Evolutionary conservation across 2,797 vertebrate genomes (phyloP), one percentile per base, ranked within the genome.

Genomic region (Acrossocheilus fasciatus): DNA sequence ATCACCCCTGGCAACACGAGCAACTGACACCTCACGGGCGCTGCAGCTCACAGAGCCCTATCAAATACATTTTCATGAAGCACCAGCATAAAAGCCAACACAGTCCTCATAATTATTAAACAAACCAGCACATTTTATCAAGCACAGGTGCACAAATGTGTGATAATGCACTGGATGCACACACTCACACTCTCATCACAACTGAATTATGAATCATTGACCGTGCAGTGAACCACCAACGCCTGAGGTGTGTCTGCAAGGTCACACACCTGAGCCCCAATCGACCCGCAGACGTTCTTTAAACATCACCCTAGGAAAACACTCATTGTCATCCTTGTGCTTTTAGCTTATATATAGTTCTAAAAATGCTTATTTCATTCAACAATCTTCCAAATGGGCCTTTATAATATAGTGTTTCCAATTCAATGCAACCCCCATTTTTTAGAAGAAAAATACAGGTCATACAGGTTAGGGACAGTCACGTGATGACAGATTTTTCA

Each of bases 191-290:
- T 79, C 10, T 34, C 76, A 23, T 80, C 26, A 59, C 4, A 11
- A 62, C 64, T 89, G 2, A 87, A 89, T 84, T 77, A 87, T 89
- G 69, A 89, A 89, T 89, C 30, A 2, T 4, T 87, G 88, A 45
- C 84, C 43, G 6, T 52, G 54, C 12, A 41, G 23, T 87, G 88
- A 89, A 86, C 86, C 36, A 0, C 66, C 4, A 39, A 8, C 2
- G 59, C 45, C 26, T 45, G 36, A 47, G 66, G 62, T 66, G 34
- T 74, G 73, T 77, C 12, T 75, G 3, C 8, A 47, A 39, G 34
- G 77, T 54, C 18, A 0, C 18, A 70, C 34, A 83, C 75, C 73
- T 54, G 73, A 69, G 73, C 73, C 20, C 45, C 9, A 4, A 59
- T 50, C 3, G n/a, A 4, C 15, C 4, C 2, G 20, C 17, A 6